phyloP scores from a whole-genome alignment of 2,888 invertebrate genomes.

The Metallyticus violacea region DNA sequence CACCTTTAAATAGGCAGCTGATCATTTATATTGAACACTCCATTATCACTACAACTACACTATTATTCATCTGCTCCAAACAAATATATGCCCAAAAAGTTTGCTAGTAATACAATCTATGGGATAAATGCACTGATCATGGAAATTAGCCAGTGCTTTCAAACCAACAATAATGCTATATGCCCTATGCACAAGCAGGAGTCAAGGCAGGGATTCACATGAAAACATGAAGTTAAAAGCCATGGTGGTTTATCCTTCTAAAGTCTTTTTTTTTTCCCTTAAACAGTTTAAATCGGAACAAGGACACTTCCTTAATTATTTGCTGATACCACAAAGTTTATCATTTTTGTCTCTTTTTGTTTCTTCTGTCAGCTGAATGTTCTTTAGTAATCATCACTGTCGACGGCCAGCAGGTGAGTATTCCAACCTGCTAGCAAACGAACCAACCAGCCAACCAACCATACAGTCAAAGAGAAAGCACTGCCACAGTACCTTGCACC shows the following conservation, averaged over 20 bases:
- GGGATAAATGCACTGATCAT: not conserved
- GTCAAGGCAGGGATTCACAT: not conserved
- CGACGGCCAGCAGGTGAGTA: not conserved
- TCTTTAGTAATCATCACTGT: not conserved
- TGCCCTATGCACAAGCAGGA: not conserved
- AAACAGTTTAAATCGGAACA: not conserved
- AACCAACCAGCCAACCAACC: constrained; percentile 12
- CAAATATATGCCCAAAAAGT: not conserved
- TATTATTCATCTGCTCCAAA: not conserved
- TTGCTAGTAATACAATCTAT: not conserved
- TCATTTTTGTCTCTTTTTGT: constrained; percentile 1
- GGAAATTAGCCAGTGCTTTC: not conserved
- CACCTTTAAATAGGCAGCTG: not conserved
- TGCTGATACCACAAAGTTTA: not conserved
- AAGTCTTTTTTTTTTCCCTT: not conserved
- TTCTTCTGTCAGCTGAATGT: not conserved
- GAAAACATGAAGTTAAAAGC: constrained; percentile 20
- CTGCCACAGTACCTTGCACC: constrained; percentile 71
- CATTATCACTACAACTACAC: not conserved
- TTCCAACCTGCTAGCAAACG: not conserved
- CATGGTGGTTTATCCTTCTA: not conserved
- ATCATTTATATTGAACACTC: not conserved
- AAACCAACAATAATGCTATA: not conserved
- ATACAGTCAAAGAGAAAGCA: constrained; percentile 11
- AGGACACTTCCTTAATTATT: not conserved